Base-by-base conservation (phyloP, 1,140 invertebrate species). In the Tetranychus urticae region DNA sequence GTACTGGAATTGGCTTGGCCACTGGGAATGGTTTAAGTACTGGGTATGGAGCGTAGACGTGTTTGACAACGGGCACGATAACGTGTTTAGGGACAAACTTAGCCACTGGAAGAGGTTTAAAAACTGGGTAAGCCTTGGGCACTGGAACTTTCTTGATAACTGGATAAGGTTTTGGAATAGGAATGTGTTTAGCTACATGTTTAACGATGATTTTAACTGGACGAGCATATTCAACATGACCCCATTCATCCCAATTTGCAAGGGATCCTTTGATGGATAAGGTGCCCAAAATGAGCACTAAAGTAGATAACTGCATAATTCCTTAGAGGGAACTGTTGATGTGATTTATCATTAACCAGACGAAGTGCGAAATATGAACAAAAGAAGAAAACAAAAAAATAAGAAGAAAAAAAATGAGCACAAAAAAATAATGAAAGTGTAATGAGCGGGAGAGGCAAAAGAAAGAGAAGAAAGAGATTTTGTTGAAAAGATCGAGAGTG, bases 31-130 rank as follows among this genome's bases (percentile, higher is more conserved):
- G 62, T 62, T 46, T 61, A 2, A 65, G 33, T 35, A 65, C 64
- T 48, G 64, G 64, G 57, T 65, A 65, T 34, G 64, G 64, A 10
- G 64, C 64, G 57, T 61, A 68, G 54, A 66, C 66, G 37, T 64
- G 66, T 56, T 65, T 67, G 12, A 63, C 58, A 31, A 67, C 62
- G 31, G 65, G 64, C 13, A 65, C 65, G 39, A 65, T 65, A 7
- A 67, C 66, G n/a, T 64, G 65, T 52, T 66, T 66, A 2, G 65
- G 65, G 12, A 66, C 64, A 59, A 65, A 65, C 36, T 65, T 65
- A 13, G 64, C 64, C 12, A 65, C 62, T 34, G 64, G 64, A 23
- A 65, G 48, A 33, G 62, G 59, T 47, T 65, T 65, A 37, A 65
- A 65, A 10, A 65, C 58, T 34, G 64, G 64, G 54, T 64, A 64